These are phyloP conservation scores for Agrenia bidenticulata DNA, from an alignment of 2,888 invertebrate species.

Conservation along the genomic window DNA sequence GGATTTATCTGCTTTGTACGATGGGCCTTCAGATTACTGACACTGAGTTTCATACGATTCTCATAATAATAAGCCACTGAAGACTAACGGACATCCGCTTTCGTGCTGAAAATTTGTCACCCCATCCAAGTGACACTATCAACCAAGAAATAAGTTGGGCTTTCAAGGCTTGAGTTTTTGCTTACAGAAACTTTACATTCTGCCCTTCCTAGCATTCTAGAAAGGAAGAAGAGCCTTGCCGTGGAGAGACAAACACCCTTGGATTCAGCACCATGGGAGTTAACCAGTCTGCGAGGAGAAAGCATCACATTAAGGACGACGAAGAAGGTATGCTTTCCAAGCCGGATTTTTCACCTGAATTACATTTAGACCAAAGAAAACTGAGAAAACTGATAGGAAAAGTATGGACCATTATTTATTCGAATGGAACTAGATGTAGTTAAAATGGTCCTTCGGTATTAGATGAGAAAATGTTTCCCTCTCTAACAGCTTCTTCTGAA, in stretches of 20 bases:
- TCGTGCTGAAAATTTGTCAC: no score
- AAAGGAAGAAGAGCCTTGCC: background rate
- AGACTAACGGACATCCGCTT: no score
- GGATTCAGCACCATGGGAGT: constrained; percentile 57
- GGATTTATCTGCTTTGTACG: no score
- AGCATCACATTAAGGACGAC: constrained; percentile 55
- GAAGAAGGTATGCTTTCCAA: constrained; percentile 57
- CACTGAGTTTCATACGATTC: no score
- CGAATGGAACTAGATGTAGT: background rate
- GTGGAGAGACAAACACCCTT: no score
- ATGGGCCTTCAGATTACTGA: no score
- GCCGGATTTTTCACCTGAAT: background rate
- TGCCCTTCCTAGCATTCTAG: background rate
- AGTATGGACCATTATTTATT: background rate
- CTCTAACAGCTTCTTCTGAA: background rate
- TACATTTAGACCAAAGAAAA: background rate
- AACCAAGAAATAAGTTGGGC: background rate
- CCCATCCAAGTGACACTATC: background rate
- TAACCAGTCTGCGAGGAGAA: constrained; percentile 59
- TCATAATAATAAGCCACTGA: no score
- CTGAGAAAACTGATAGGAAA: background rate
- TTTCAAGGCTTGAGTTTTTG: background rate
- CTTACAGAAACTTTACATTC: background rate
- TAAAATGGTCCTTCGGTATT: constrained; percentile 1
- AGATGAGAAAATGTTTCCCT: constrained; percentile 12